Evolutionary conservation across 1,140 invertebrate species (phyloP).

Genomic region (Latrodectus geometricus): DNA sequence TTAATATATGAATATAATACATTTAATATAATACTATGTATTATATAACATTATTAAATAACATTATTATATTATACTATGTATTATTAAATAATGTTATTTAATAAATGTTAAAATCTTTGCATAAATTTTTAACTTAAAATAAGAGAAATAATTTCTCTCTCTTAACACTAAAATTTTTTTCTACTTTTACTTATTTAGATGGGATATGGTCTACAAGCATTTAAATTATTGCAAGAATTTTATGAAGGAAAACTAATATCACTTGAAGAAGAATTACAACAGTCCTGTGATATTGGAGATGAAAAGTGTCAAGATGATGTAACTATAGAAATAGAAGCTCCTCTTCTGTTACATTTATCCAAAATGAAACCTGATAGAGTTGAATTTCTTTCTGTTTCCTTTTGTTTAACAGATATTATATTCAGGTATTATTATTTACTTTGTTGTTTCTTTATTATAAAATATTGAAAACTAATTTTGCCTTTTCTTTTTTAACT

Average conservation of each 20-base stretch:
- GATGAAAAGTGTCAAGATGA: slow-evolving; percentile 59
- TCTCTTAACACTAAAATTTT: not conserved
- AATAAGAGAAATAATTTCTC: not conserved
- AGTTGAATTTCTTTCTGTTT: slow-evolving; percentile 94
- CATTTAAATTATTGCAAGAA: slow-evolving; percentile 84
- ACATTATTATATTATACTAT: too few relatives aligned
- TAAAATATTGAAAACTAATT: not conserved
- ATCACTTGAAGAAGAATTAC: not conserved
- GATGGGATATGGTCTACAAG: slow-evolving; percentile 95
- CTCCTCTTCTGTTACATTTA: slow-evolving; percentile 75
- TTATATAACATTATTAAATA: too few relatives aligned
- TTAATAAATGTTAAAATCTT: not conserved
- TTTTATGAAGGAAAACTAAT: slow-evolving; percentile 85
- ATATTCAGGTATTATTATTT: slow-evolving; percentile 74
- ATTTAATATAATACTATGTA: too few relatives aligned
- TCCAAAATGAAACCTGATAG: slow-evolving; percentile 85
- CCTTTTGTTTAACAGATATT: slow-evolving; percentile 86
- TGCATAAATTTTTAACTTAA: not conserved
- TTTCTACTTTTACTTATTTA: slow-evolving; percentile 68
- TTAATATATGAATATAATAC: not conserved
- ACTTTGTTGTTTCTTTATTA: not conserved
- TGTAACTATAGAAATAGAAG: slow-evolving; percentile 68
- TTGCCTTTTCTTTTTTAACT: not conserved
- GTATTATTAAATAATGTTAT: too few relatives aligned
- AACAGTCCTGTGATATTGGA: not conserved